A percentile compares a stretch with the other conserved stretches of the same genome.
Evolutionary conservation across 2,797 vertebrate species (phyloP).

Genomic region (Furcifer pardalis): DNA sequence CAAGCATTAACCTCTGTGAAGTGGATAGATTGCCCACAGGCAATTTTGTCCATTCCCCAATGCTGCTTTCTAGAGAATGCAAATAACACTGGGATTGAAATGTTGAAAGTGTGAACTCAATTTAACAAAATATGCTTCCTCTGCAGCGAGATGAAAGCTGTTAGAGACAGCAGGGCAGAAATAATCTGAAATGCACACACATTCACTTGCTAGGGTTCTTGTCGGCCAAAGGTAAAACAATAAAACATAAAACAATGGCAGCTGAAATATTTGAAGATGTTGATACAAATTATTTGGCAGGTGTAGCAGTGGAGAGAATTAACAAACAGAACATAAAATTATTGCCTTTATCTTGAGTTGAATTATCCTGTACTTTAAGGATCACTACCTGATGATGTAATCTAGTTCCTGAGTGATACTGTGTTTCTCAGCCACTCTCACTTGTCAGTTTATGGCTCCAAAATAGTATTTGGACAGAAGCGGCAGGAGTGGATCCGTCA

Average conservation of each 20-base stretch:
- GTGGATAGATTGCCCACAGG: neutral
- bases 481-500: no score
- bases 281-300: neutral
- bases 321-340: neutral
- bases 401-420: neutral
- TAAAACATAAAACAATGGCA: neutral
- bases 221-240: neutral
- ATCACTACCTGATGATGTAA: neutral
- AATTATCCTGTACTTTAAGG: neutral
- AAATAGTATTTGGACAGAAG: neutral
- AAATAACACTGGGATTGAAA: neutral
- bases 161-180: neutral
- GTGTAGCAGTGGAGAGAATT: neutral
- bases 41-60: neutral
- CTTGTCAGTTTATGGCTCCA: neutral
- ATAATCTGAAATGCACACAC: neutral
- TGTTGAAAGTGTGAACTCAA: neutral
- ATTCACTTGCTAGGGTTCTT: neutral
- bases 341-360: neutral
- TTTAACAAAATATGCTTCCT: neutral
- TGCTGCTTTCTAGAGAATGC: neutral
- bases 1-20: neutral
- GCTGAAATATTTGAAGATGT: neutral
- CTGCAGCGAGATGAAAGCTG: slow-evolving; percentile 10
- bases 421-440: neutral